phyloP scores from a whole-genome alignment of 2,113 vertebrate genomes.

The Struthio camelus region DNA sequence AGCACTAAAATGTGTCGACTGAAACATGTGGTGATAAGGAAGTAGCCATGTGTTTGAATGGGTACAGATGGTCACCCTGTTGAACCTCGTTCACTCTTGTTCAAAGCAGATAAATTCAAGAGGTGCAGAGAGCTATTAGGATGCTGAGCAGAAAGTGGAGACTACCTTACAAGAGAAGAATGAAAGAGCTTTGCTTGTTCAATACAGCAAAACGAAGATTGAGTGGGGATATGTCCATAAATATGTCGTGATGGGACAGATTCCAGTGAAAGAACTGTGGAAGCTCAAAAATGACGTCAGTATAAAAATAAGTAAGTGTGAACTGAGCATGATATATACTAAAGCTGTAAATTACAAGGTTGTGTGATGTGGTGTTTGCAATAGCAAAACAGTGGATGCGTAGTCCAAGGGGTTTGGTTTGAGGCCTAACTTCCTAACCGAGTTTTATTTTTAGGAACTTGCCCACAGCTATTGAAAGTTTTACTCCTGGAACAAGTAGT shows the following conservation, averaged over 20 bases:
- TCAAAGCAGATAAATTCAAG: not conserved
- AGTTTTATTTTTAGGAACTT: conserved; percentile 14
- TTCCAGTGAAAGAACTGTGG: not conserved
- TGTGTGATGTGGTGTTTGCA: not conserved
- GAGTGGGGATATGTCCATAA: not conserved
- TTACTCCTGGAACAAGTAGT: conserved; percentile 15
- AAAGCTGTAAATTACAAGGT: not conserved
- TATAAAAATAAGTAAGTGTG: not conserved
- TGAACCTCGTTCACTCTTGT: not conserved
- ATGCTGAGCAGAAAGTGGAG: not conserved
- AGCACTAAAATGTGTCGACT: not conserved
- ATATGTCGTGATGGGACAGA: not conserved
- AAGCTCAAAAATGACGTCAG: not conserved
- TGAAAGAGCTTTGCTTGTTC: not conserved
- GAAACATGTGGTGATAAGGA: not conserved
- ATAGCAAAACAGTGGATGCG: not conserved
- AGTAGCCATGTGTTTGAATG: not conserved
- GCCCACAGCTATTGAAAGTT: not conserved
- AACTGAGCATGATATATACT: not conserved
- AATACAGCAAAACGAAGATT: not conserved
- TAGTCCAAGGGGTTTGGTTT: not conserved
- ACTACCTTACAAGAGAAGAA: not conserved
- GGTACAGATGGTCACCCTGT: not conserved
- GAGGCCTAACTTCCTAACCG: not conserved
- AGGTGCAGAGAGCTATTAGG: not conserved